Evolutionary conservation across 2,797 vertebrate genomes (phyloP).

Genomic region (Triplophysa yarkandensis): DNA sequence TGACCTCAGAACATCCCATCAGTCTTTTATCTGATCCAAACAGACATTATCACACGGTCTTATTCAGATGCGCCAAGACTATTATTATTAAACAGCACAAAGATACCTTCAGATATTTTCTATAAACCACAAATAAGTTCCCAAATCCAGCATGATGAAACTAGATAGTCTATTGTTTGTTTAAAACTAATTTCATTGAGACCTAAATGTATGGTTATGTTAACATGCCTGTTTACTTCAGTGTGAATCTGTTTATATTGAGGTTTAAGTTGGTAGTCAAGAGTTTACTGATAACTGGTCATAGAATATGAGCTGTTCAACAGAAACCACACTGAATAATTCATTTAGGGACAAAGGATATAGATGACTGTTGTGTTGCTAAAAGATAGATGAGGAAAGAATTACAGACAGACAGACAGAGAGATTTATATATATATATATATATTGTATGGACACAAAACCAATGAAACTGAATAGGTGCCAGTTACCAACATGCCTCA

Average conservation of each 20-base stretch:
- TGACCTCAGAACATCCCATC: not conserved
- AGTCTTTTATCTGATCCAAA: slow-evolving; percentile 9
- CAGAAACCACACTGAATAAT: slow-evolving; percentile 70
- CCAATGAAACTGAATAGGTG: too few relatives aligned
- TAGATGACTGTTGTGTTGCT: slow-evolving; percentile 64
- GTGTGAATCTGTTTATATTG: not conserved
- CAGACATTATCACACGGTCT: not conserved
- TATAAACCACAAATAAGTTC: not conserved
- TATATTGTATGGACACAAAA: too few relatives aligned
- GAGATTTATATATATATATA: too few relatives aligned
- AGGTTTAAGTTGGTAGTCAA: not conserved
- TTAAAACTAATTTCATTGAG: not conserved
- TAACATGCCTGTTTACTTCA: not conserved
- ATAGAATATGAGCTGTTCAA: not conserved
- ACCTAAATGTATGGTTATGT: not conserved
- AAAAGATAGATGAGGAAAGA: slow-evolving; percentile 15
- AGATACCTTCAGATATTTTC: slow-evolving; percentile 1
- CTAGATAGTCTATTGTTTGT: not conserved
- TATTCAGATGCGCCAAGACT: not conserved
- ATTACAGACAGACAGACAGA: slow-evolving; percentile 7
- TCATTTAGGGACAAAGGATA: slow-evolving; percentile 73
- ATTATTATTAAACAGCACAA: slow-evolving; percentile 24
- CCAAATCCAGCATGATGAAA: not conserved
- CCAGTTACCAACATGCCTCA: too few relatives aligned
- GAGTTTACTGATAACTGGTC: not conserved